Evolutionary conservation across 2,888 invertebrate species (phyloP).

Genomic region (Seira sanloemensis): DNA sequence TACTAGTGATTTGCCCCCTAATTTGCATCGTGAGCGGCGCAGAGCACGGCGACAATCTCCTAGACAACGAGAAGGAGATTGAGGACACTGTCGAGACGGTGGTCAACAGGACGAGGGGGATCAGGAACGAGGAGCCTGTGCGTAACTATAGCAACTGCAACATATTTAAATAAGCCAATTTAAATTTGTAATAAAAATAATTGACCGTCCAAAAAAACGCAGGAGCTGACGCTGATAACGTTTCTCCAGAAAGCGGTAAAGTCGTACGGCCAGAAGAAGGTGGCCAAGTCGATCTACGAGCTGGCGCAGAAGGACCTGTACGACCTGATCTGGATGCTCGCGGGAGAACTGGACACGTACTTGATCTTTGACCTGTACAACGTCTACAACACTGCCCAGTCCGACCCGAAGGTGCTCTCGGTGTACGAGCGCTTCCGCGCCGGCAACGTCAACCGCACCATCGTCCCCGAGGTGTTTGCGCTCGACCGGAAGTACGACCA

Average conservation of each 20-base stretch:
- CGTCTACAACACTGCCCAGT: slow-evolving; percentile 43
- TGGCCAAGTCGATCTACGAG: slow-evolving; percentile 56
- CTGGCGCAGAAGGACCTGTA: slow-evolving; percentile 59
- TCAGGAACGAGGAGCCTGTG: not conserved
- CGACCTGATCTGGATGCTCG: slow-evolving; percentile 62
- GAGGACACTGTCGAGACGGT: slow-evolving; percentile 3
- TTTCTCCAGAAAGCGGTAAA: slow-evolving; percentile 61
- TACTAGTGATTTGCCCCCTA: too few relatives aligned
- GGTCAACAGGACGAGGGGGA: not conserved
- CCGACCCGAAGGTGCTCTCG: slow-evolving; percentile 47
- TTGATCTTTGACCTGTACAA: slow-evolving; percentile 64
- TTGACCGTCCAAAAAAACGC: not conserved
- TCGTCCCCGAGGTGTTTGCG: slow-evolving; percentile 61
- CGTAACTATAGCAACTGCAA: not conserved
- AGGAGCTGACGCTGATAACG: slow-evolving; percentile 55
- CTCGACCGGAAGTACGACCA: slow-evolving; percentile 58
- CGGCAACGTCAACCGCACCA: slow-evolving; percentile 54
- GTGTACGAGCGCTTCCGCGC: slow-evolving; percentile 60
- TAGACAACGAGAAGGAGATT: too few relatives aligned
- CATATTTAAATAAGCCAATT: not conserved
- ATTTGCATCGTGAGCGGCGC: too few relatives aligned
- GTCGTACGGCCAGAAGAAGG: slow-evolving; percentile 61
- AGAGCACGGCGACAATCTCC: too few relatives aligned
- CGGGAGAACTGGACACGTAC: slow-evolving; percentile 63
- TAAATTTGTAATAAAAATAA: not conserved